These are phyloP conservation scores for Troides helena DNA, from an alignment of 2,888 invertebrate species.

Conservation along the genomic window DNA sequence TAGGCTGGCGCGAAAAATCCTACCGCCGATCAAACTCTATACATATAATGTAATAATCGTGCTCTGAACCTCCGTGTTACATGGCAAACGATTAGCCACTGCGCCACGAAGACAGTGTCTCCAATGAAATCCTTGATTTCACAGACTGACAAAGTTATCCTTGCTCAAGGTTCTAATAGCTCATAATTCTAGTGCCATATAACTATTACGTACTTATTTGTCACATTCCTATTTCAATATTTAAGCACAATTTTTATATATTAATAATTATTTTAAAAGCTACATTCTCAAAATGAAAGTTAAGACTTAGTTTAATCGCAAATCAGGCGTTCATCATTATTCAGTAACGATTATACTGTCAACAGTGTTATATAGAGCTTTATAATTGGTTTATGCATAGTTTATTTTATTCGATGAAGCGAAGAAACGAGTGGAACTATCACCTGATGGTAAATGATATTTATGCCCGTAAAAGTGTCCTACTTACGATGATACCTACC, in stretches of 20 bases:
- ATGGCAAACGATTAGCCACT: not conserved
- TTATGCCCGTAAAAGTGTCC: too few relatives aligned
- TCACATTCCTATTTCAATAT: constrained; percentile 28
- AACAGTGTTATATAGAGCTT: too few relatives aligned
- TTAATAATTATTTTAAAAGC: not conserved
- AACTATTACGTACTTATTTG: constrained; percentile 51
- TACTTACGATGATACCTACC: too few relatives aligned
- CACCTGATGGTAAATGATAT: too few relatives aligned
- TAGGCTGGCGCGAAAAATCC: too few relatives aligned
- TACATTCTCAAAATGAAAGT: not conserved
- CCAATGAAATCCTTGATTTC: not conserved
- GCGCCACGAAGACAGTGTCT: not conserved
- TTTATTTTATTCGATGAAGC: too few relatives aligned
- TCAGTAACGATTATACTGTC: not conserved
- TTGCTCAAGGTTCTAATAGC: constrained; percentile 36
- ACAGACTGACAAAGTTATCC: constrained; percentile 21
- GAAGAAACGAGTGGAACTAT: too few relatives aligned
- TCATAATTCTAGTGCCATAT: constrained; percentile 62
- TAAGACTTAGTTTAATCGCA: not conserved
- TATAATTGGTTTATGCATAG: too few relatives aligned
- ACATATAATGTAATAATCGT: too few relatives aligned
- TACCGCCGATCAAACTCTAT: too few relatives aligned
- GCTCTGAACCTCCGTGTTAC: too few relatives aligned
- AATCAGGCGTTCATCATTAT: not conserved
- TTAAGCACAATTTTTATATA: constrained; percentile 36